Conservation (phyloP, 1,140 invertebrate genomes). For the Neelides sp. region DNA sequence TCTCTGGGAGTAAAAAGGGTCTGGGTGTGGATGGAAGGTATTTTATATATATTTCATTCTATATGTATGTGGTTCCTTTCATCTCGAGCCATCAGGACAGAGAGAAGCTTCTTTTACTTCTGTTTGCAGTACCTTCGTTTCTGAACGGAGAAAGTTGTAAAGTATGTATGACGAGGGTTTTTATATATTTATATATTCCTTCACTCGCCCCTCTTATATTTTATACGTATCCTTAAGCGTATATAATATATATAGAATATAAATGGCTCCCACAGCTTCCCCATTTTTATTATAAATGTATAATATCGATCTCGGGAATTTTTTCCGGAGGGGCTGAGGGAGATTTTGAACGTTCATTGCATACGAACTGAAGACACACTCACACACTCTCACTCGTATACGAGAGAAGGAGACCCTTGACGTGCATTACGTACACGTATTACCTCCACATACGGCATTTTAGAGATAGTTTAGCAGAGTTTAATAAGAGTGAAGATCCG, state of each 20-base stretch:
- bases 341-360: background rate
- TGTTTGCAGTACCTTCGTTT: too few relatives aligned
- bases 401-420: slow-evolving; percentile 2
- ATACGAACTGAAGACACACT: background rate
- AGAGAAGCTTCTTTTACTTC: too few relatives aligned
- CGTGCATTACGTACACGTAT: background rate
- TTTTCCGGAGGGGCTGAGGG: background rate
- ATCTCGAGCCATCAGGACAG: too few relatives aligned
- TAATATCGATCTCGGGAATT: slow-evolving; percentile 16
- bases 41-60: too few relatives aligned
- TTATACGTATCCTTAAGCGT: background rate
- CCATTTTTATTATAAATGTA: slow-evolving; percentile 25
- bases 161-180: too few relatives aligned
- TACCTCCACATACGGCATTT: too few relatives aligned
- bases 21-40: too few relatives aligned
- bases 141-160: too few relatives aligned
- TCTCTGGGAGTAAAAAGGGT: too few relatives aligned
- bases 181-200: too few relatives aligned
- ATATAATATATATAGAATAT: slow-evolving; percentile 9
- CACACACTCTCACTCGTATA: background rate
- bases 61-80: too few relatives aligned
- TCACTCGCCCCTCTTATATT: background rate
- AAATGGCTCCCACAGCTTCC: slow-evolving; percentile 1
- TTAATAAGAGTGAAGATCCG: background rate
- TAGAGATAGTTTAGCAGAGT: too few relatives aligned